phyloP scores from a whole-genome alignment of 1,140 invertebrate genomes.

The Cyclargus thomasi region DNA sequence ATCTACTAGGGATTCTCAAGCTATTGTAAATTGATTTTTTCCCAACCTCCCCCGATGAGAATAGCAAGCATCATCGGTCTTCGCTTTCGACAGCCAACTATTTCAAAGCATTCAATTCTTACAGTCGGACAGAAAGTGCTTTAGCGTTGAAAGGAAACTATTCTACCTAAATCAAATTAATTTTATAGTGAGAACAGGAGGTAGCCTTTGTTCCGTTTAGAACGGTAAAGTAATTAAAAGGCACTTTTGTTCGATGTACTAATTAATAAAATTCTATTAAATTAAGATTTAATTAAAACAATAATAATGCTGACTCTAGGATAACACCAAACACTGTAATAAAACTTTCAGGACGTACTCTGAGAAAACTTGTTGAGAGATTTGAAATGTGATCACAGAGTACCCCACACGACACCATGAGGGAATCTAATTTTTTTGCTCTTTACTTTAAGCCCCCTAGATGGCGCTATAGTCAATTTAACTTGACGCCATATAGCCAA shows the following conservation, averaged over 20 bases:
- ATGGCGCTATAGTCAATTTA: too few species aligned
- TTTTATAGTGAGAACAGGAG: background rate
- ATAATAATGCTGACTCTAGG: too few species aligned
- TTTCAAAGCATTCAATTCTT: constrained; percentile 34
- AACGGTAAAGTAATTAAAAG: background rate
- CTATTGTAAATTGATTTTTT: constrained; percentile 14
- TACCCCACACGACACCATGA: too few species aligned
- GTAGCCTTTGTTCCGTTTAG: background rate
- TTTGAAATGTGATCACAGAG: too few species aligned
- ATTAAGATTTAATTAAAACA: too few species aligned
- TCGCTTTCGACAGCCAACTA: constrained; percentile 32
- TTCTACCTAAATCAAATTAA: constrained; percentile 3
- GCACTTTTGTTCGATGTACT: background rate
- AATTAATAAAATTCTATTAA: too few species aligned
- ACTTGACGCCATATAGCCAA: too few species aligned
- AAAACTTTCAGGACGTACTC: too few species aligned
- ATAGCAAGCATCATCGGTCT: constrained; percentile 35
- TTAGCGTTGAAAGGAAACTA: constrained; percentile 1
- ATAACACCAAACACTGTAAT: too few species aligned
- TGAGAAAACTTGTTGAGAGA: too few species aligned
- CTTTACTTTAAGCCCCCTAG: too few species aligned
- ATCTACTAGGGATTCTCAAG: constrained; percentile 3
- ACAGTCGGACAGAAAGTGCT: constrained; percentile 13
- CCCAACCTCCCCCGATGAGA: constrained; percentile 22
- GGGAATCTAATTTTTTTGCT: too few species aligned